Percentiles rank a stretch among this genome's conserved stretches.
Evolutionary conservation across 2,888 invertebrate species (phyloP).

Genomic region (Melinaea marsaeus): DNA sequence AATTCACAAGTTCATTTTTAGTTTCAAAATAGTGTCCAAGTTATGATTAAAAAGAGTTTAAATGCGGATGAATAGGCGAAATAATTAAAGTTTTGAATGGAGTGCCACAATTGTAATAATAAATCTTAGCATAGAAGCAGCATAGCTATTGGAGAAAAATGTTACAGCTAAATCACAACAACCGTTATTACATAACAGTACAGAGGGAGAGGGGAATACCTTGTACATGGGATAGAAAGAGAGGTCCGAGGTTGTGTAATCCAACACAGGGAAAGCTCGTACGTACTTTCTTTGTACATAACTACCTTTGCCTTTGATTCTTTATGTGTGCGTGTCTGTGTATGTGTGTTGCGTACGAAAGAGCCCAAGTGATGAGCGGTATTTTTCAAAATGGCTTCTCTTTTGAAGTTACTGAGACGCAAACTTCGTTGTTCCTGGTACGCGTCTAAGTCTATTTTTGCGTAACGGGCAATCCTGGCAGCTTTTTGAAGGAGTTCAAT

Average conservation of each 20-base stretch:
- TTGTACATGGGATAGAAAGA: conserved; percentile 48
- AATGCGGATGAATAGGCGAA: conserved; percentile 17
- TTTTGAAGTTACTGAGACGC: conserved; percentile 37
- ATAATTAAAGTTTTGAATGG: conserved; percentile 23
- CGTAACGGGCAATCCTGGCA: conserved; percentile 42
- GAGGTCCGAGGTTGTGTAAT: conserved; percentile 69
- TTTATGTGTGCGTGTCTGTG: conserved; percentile 58
- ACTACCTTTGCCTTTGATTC: conserved; percentile 48
- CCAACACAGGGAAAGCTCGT: conserved; percentile 73
- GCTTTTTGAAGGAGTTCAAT: conserved; percentile 67
- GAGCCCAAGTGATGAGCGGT: conserved; percentile 52
- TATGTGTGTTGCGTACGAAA: conserved; percentile 62
- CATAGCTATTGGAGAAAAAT: conserved; percentile 69
- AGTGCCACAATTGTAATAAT: conserved; percentile 40
- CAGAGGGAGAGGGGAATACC: conserved; percentile 46
- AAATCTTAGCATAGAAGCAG: conserved; percentile 42
- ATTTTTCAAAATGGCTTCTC: conserved; percentile 61
- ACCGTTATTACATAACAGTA: conserved; percentile 77
- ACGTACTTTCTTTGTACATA: conserved; percentile 68
- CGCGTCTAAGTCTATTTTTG: conserved; percentile 47
- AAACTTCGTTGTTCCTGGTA: conserved; percentile 47
- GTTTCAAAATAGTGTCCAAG: conserved; percentile 1
- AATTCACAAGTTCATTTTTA: conserved; percentile 3
- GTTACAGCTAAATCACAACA: conserved; percentile 72
- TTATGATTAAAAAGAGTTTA: conserved; percentile 7